Evolutionary conservation across 2,888 invertebrate genomes (phyloP).

Genomic region (Meteorus cinctellus): DNA sequence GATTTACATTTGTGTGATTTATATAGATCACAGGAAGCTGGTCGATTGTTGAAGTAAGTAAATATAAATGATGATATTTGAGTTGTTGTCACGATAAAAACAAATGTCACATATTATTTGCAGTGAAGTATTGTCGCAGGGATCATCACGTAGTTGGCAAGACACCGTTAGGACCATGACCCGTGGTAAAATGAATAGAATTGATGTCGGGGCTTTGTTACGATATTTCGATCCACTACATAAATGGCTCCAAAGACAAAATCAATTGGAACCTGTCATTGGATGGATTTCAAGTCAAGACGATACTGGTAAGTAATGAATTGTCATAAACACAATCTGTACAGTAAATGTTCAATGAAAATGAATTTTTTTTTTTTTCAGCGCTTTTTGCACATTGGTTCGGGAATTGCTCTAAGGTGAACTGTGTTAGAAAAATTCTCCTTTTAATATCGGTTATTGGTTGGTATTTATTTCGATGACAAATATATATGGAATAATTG

Average conservation of each 20-base stretch:
- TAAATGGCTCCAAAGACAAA: slow-evolving; percentile 85
- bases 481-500: not conserved
- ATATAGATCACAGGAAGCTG: slow-evolving; percentile 86
- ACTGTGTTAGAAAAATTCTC: not conserved
- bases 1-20: slow-evolving; percentile 88
- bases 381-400: slow-evolving; percentile 71
- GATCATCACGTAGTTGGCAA: slow-evolving; percentile 81
- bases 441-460: not conserved
- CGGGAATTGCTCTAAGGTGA: slow-evolving; percentile 41
- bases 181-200: slow-evolving; percentile 80
- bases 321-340: not conserved
- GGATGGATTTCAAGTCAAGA: slow-evolving; percentile 84
- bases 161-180: slow-evolving; percentile 84
- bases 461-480: slow-evolving; percentile 4
- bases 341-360: slow-evolving; percentile 57
- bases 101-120: not conserved
- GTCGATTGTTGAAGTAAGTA: slow-evolving; percentile 81
- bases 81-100: not conserved
- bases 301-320: slow-evolving; percentile 75
- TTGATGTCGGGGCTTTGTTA: slow-evolving; percentile 85
- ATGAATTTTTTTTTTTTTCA: slow-evolving; percentile 50
- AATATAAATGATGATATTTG: not conserved
- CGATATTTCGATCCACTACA: slow-evolving; percentile 88
- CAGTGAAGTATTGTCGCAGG: slow-evolving; percentile 82
- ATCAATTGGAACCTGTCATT: slow-evolving; percentile 81